A percentile compares a stretch with the other conserved stretches of the same genome.
Evolutionary conservation across 2,797 vertebrate species (phyloP).

Genomic region (Liparis tanakae): DNA sequence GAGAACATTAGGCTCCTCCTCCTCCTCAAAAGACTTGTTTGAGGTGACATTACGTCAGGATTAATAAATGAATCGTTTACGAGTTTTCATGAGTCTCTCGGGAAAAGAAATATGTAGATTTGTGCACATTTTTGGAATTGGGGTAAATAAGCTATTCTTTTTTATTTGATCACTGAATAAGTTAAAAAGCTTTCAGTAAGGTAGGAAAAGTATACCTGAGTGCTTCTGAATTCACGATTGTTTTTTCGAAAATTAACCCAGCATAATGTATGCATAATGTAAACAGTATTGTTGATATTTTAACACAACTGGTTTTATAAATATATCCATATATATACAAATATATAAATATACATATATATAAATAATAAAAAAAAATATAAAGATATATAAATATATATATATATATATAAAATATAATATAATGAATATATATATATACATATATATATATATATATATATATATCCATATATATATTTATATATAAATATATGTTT

Average conservation of each 20-base stretch:
- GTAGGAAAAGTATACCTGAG: background rate
- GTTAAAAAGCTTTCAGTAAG: background rate
- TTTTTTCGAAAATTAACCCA: background rate
- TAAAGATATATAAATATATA: background rate
- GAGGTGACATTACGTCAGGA: conserved; percentile 22
- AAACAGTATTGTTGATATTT: background rate
- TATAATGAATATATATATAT: too few relatives aligned
- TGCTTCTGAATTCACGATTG: background rate
- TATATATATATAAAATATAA: too few relatives aligned
- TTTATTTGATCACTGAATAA: background rate
- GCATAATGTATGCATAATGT: too few relatives aligned
- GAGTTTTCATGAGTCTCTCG: conserved; percentile 7
- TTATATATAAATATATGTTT: too few relatives aligned
- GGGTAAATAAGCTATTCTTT: background rate
- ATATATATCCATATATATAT: too few relatives aligned
- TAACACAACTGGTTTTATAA: too few relatives aligned
- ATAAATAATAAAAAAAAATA: too few relatives aligned
- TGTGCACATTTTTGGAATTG: background rate
- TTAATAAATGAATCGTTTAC: conserved; percentile 23
- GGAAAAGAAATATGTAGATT: background rate
- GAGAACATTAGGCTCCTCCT: conserved; percentile 2
- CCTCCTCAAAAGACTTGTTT: conserved; percentile 8
- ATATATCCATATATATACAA: too few relatives aligned
- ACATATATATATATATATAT: too few relatives aligned
- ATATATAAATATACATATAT: too few relatives aligned